Evolutionary conservation across 23 tunicate genomes (phyloP), one percentile per base, ranked within the genome.

Genomic region (Halocynthia aurantium): DNA sequence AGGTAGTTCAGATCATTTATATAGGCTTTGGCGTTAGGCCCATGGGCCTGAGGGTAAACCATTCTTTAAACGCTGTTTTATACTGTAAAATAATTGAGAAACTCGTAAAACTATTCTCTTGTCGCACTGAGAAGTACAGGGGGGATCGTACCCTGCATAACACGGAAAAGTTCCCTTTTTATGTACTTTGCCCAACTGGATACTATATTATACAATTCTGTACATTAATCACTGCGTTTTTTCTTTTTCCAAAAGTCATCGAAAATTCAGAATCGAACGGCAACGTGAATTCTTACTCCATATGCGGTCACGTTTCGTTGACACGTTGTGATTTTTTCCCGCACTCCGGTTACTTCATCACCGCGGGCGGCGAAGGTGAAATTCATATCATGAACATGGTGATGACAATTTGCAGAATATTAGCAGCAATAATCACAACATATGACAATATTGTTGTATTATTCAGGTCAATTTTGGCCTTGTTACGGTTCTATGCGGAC

Each of bases 281-380:
- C 54, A 76, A 55, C 19, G 7, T 15, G 87, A 31, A 31, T 31
- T 31, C 4, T 10, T 74, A 74, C 63, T 22, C 56, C 21, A 74
- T 84, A 62, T 78, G 56, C 17, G 96, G 89, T 21, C 96, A 90
- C 65, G 81, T 84, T 21, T 77, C 89, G 0, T 69, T 90, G 11
- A 90, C 89, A 7, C 49, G 79, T 11, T 84, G 89, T 52, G 81
- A 71, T 62, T 72, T 90, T 52, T 76, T 70, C 64, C 83, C 89
- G 52, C 75, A 73, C 15, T 82, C 80, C 61, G 86, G 82, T 6
- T 90, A 84, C 61, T 80, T 90, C 56, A 81, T 90, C 55, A 83
- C 89, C 8, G 86, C 77, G 6, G 96, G 96, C 10, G 82, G 65
- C 9, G 96, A 90, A 90, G 96, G 96, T 11, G 68, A 69, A 21